phyloP scores from a whole-genome alignment of 1,140 invertebrate species.

The Reticulitermes speratus region DNA sequence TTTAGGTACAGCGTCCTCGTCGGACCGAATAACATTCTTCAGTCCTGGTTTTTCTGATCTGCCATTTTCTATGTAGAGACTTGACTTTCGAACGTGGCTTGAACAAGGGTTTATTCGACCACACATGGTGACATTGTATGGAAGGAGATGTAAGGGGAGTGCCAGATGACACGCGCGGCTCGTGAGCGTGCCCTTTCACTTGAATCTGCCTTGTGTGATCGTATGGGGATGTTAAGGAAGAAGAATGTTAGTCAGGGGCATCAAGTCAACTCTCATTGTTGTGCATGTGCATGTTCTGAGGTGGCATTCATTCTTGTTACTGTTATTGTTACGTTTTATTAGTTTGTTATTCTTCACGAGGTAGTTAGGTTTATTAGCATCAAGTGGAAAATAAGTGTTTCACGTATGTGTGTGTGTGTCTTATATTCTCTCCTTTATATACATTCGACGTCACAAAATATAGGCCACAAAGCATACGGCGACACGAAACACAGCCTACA shows the following conservation, averaged over 20 bases:
- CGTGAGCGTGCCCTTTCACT: not conserved
- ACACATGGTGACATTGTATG: slow-evolving; percentile 1
- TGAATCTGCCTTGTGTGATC: not conserved
- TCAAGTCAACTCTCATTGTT: not conserved
- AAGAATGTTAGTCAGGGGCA: not conserved
- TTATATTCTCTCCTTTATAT: too few relatives aligned
- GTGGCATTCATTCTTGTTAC: not conserved
- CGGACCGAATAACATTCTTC: not conserved
- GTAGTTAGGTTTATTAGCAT: too few relatives aligned
- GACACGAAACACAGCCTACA: too few relatives aligned
- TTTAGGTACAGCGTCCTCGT: not conserved
- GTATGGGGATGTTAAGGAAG: not conserved
- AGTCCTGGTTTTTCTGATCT: not conserved
- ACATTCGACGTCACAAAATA: too few relatives aligned
- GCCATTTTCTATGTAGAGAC: not conserved
- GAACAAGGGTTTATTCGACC: slow-evolving; percentile 3
- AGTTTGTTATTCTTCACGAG: not conserved
- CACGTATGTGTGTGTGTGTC: too few relatives aligned
- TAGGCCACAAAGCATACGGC: too few relatives aligned
- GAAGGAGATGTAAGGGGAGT: not conserved
- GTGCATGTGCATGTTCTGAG: not conserved
- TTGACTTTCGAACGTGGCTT: not conserved
- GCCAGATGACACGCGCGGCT: not conserved
- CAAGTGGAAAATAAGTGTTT: too few relatives aligned
- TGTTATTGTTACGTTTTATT: not conserved